Conservation (phyloP, 2,113 vertebrate genomes). For the Echinops telfairi region DNA sequence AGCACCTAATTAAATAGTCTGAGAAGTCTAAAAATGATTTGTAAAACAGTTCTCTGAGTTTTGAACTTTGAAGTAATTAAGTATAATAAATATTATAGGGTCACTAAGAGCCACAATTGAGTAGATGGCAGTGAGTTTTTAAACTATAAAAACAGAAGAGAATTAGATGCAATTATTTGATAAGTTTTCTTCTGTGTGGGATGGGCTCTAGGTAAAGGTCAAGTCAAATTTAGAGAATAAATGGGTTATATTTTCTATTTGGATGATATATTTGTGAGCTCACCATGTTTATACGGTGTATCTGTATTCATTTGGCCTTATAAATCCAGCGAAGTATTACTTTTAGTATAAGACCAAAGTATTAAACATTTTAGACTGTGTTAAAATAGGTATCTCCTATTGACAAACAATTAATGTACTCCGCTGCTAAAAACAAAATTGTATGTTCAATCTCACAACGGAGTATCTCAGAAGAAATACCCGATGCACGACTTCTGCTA, state of each 20-base stretch:
- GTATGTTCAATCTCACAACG: neutral
- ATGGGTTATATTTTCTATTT: neutral
- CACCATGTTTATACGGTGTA: neutral
- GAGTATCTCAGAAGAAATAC: neutral
- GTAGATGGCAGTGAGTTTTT: no score
- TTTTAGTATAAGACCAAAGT: neutral
- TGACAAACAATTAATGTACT: neutral
- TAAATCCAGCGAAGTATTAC: neutral
- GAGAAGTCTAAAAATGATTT: neutral
- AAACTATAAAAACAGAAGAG: neutral
- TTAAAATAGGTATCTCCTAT: neutral
- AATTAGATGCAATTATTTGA: neutral
- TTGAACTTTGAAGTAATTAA: neutral
- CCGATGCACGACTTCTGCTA: neutral
- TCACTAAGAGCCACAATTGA: no score
- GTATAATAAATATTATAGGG: neutral
- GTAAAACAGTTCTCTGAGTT: neutral
- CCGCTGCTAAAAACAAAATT: neutral
- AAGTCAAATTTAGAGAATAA: conserved; percentile 2
- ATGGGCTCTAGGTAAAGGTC: neutral
- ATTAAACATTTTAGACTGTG: neutral
- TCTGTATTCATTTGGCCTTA: neutral
- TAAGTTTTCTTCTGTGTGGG: neutral
- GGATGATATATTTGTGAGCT: neutral
- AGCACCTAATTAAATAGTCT: neutral